Conservation (phyloP, 92 coral and sea anemone genomes). For the Galaxea fascicularis region DNA sequence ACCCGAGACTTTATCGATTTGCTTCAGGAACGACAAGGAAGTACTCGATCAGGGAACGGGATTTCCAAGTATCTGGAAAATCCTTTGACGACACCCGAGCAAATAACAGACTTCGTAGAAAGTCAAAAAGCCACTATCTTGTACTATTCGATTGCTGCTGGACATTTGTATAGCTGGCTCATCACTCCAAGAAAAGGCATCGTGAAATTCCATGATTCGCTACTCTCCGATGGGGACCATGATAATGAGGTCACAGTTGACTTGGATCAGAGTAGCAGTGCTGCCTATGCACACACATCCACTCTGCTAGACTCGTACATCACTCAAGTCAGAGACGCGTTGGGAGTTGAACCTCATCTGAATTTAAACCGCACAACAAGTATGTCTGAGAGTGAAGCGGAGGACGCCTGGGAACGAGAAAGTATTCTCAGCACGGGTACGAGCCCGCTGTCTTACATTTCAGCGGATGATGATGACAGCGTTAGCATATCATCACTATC, state of each 20-base stretch:
- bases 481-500: conserved; percentile 80
- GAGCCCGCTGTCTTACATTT: conserved; percentile 75
- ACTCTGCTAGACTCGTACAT: conserved; percentile 90
- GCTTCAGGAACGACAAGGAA: conserved; percentile 84
- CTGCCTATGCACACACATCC: conserved; percentile 66
- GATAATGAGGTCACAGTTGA: conserved; percentile 71
- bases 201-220: conserved; percentile 89
- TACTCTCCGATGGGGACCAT: conserved; percentile 86
- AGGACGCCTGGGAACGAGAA: conserved; percentile 81
- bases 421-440: conserved; percentile 70
- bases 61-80: conserved; percentile 56
- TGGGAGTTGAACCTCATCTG: conserved; percentile 98
- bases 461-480: conserved; percentile 89
- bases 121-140: conserved; percentile 80
- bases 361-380: conserved; percentile 78
- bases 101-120: conserved; percentile 86
- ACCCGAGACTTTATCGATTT: conserved; percentile 92
- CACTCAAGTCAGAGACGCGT: conserved; percentile 93
- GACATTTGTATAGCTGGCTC: conserved; percentile 97
- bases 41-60: conserved; percentile 48
- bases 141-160: conserved; percentile 94
- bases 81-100: conserved; percentile 73
- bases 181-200: conserved; percentile 85
- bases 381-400: conserved; percentile 82
- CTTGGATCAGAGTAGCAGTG: conserved; percentile 80